Percentiles rank a stretch among this genome's conserved stretches.
These are phyloP conservation scores for Tiliacea aurago DNA, from an alignment of 2,888 invertebrate genomes.

Conservation along the genomic window DNA sequence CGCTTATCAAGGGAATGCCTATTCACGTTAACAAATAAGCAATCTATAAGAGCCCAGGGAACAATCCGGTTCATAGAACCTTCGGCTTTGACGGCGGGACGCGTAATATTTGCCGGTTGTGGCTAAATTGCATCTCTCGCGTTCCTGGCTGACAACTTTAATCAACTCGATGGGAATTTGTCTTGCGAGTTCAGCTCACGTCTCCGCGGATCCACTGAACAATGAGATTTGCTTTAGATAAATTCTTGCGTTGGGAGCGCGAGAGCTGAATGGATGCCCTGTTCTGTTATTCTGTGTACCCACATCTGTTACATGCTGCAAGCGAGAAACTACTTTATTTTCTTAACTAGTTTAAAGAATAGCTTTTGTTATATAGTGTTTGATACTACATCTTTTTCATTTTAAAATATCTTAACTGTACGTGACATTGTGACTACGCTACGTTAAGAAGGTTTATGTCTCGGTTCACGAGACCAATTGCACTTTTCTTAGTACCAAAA, in stretches of 20 bases:
- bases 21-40: slow-evolving; percentile 63
- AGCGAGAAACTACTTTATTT: slow-evolving; percentile 67
- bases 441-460: slow-evolving; percentile 10
- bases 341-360: slow-evolving; percentile 63
- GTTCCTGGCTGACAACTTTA: slow-evolving; percentile 84
- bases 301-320: slow-evolving; percentile 65
- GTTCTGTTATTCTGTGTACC: slow-evolving; percentile 70
- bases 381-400: slow-evolving; percentile 33
- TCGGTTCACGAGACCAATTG: slow-evolving; percentile 28
- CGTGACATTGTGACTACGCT: slow-evolving; percentile 28
- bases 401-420: slow-evolving; percentile 26
- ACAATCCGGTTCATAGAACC: slow-evolving; percentile 52
- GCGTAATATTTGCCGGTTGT: slow-evolving; percentile 70
- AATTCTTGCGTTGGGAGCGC: slow-evolving; percentile 75
- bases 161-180: slow-evolving; percentile 88
- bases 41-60: slow-evolving; percentile 60
- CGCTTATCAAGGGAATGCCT: slow-evolving; percentile 54
- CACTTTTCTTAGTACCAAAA: slow-evolving; percentile 35
- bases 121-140: slow-evolving; percentile 82
- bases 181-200: slow-evolving; percentile 85
- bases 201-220: slow-evolving; percentile 81
- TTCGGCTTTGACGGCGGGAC: slow-evolving; percentile 52
- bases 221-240: slow-evolving; percentile 87
- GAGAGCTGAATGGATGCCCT: slow-evolving; percentile 74
- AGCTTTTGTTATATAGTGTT: slow-evolving; percentile 55